phyloP scores from a whole-genome alignment of 2,113 vertebrate genomes.

The Seriola quinqueradiata region DNA sequence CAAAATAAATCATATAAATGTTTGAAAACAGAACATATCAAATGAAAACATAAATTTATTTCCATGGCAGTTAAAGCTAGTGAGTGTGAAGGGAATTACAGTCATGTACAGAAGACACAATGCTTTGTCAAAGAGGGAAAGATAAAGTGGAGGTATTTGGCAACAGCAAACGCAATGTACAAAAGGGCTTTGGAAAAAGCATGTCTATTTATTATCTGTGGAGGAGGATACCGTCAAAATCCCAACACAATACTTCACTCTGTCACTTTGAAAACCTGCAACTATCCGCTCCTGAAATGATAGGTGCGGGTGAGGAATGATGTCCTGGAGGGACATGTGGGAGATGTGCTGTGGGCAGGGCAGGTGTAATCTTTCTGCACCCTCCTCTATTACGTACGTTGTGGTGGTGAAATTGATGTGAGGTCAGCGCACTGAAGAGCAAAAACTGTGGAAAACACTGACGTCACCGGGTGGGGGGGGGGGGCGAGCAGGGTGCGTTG shows the following conservation, averaged over 20 bases:
- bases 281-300: constrained; percentile 51
- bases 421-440: constrained; percentile 47
- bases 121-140: constrained; percentile 36
- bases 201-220: constrained; percentile 37
- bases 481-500: neutral
- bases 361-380: constrained; percentile 51
- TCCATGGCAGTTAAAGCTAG: too few relatives aligned
- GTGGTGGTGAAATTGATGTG: constrained; percentile 29
- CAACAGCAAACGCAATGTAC: constrained; percentile 9
- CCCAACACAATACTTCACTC: constrained; percentile 38
- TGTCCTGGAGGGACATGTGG: constrained; percentile 45
- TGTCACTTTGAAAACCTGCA: constrained; percentile 63
- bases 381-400: neutral
- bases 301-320: constrained; percentile 60
- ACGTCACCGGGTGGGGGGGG: constrained; percentile 26
- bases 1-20: too few relatives aligned
- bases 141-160: constrained; percentile 35
- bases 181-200: constrained; percentile 27
- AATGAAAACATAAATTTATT: too few relatives aligned
- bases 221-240: constrained; percentile 35
- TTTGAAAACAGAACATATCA: too few relatives aligned
- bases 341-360: constrained; percentile 15
- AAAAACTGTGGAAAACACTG: constrained; percentile 53
- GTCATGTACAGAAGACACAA: constrained; percentile 21
- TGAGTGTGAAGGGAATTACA: neutral